Evolutionary conservation across 1,140 invertebrate species (phyloP).

Genomic region (Sitobion miscanthi): DNA sequence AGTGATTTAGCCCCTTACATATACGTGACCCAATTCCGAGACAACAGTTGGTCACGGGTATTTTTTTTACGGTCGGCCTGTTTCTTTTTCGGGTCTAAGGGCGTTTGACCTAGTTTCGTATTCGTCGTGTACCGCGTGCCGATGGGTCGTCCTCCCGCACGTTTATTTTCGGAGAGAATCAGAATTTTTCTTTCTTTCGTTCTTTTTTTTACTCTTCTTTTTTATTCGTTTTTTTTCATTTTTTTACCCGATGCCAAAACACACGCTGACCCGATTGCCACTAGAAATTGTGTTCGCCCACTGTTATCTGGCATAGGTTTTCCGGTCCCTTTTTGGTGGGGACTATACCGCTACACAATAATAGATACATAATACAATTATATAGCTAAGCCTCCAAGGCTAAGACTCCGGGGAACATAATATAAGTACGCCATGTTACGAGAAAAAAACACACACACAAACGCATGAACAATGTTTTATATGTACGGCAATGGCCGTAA

Average conservation of each 20-base stretch:
- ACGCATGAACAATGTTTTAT: not conserved
- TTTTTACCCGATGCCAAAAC: conserved; percentile 38
- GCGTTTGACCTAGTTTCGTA: conserved; percentile 45
- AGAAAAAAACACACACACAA: not conserved
- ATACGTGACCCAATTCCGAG: conserved; percentile 37
- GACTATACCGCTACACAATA: not conserved
- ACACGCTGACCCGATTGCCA: conserved; percentile 39
- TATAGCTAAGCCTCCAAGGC: conserved; percentile 20
- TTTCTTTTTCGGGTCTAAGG: conserved; percentile 51
- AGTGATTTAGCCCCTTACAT: conserved; percentile 37
- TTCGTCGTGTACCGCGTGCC: not conserved
- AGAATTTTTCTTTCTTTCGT: not conserved
- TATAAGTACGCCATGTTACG: not conserved
- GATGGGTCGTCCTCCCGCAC: conserved; percentile 23
- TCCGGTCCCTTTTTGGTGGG: conserved; percentile 22
- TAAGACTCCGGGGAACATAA: not conserved
- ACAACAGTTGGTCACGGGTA: conserved; percentile 56
- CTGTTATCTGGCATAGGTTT: conserved; percentile 12
- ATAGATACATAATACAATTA: conserved; percentile 9
- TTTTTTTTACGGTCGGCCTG: conserved; percentile 15
- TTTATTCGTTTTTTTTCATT: not conserved
- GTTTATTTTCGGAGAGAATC: conserved; percentile 50
- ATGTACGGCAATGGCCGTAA: conserved; percentile 18
- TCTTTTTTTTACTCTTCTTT: not conserved
- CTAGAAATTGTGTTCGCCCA: not conserved